Evolutionary conservation across 1,140 invertebrate genomes (phyloP).

Genomic region (Aphis gossypii): DNA sequence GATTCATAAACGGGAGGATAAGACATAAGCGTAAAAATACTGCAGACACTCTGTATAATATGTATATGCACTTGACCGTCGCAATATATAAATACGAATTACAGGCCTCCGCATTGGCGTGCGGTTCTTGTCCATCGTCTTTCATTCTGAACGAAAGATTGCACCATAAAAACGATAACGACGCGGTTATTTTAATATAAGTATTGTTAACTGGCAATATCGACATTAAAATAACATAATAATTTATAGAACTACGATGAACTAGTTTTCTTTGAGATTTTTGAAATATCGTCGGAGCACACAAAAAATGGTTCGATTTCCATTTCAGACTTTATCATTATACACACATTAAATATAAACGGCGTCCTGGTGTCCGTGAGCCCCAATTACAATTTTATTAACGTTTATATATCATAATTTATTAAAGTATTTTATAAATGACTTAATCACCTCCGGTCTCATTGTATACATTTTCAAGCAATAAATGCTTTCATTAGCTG

Average conservation of each 20-base stretch:
- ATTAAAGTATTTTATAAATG: not conserved
- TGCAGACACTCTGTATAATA: not conserved
- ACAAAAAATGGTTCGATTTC: slow-evolving; percentile 24
- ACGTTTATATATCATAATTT: not conserved
- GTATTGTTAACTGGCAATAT: too few relatives aligned
- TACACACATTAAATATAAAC: not conserved
- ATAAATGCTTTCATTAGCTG: slow-evolving; percentile 1
- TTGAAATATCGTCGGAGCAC: not conserved
- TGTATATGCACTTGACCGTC: not conserved
- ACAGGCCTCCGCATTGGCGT: not conserved
- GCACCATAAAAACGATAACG: not conserved
- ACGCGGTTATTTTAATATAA: not conserved
- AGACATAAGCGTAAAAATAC: not conserved
- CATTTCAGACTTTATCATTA: not conserved
- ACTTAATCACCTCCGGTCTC: slow-evolving; percentile 13
- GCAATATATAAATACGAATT: not conserved
- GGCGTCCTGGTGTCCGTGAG: not conserved
- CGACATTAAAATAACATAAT: not conserved
- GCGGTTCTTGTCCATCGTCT: not conserved
- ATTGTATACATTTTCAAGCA: not conserved
- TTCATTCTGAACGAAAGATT: not conserved
- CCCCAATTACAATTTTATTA: not conserved
- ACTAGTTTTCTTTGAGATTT: not conserved
- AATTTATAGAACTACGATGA: not conserved
- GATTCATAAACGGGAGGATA: too few relatives aligned